phyloP scores from a whole-genome alignment of 2,113 vertebrate species.

The Cariama cristata region DNA sequence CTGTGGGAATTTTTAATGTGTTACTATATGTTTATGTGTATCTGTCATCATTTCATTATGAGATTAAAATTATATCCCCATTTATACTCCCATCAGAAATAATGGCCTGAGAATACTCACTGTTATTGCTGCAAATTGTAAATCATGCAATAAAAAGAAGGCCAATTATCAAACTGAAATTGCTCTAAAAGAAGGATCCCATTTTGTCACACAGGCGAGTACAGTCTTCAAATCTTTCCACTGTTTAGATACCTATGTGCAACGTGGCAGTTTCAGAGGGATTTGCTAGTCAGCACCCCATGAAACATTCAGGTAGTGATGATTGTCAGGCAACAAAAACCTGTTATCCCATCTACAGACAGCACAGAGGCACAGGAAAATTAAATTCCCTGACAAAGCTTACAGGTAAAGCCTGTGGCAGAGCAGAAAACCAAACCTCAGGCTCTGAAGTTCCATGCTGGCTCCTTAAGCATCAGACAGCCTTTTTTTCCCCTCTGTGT shows the following conservation, averaged over 20 bases:
- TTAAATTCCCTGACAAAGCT: background rate
- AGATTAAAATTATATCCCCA: conserved; percentile 53
- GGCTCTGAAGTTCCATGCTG: background rate
- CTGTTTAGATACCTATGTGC: background rate
- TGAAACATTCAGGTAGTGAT: background rate
- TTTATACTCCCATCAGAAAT: conserved; percentile 37
- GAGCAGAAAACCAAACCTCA: background rate
- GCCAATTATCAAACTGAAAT: background rate
- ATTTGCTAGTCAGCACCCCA: background rate
- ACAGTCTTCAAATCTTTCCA: background rate
- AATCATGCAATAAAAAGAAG: background rate
- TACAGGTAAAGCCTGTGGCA: background rate
- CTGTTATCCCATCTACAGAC: background rate
- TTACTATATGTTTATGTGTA: conserved; percentile 28
- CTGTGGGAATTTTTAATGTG: conserved; percentile 43
- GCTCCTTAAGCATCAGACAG: background rate
- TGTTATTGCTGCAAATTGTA: conserved; percentile 46
- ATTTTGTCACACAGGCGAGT: background rate
- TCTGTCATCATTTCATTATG: conserved; percentile 55
- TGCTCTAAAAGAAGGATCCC: background rate
- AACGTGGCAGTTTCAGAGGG: background rate
- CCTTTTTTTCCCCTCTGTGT: accelerated
- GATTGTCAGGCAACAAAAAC: background rate
- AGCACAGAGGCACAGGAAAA: background rate
- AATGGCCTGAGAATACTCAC: conserved; percentile 37